Evolutionary conservation across 2,797 vertebrate genomes (phyloP).

Genomic region (Acridotheres tristis): DNA sequence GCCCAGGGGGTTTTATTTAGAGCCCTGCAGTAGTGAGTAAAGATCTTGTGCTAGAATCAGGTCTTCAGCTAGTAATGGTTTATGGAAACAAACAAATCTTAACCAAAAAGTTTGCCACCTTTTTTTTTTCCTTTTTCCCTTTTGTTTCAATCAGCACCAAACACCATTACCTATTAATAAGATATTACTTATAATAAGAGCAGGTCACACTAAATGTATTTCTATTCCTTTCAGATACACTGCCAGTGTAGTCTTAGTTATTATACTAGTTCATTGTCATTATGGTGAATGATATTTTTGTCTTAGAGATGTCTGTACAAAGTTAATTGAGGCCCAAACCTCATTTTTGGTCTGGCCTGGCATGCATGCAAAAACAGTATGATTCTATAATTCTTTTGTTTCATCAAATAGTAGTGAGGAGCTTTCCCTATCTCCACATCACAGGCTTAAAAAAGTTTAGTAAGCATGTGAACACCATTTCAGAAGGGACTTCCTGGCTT

Average conservation of each 20-base stretch:
- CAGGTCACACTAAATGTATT: background rate
- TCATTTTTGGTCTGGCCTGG: background rate
- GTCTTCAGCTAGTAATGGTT: background rate
- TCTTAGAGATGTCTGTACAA: background rate
- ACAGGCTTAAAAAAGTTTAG: background rate
- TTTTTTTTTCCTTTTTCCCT: background rate
- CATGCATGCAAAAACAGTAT: background rate
- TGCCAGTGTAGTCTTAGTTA: background rate
- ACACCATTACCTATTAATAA: background rate
- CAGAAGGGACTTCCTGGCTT: background rate
- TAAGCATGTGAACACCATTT: background rate
- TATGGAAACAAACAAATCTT: background rate
- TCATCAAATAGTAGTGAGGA: background rate
- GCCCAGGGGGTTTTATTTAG: background rate
- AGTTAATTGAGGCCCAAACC: background rate
- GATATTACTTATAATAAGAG: background rate
- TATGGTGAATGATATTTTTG: background rate
- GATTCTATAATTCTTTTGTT: background rate
- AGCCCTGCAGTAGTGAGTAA: background rate
- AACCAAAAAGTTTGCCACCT: background rate
- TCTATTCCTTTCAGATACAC: background rate
- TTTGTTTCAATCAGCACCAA: background rate
- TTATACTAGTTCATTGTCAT: background rate
- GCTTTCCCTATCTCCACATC: background rate
- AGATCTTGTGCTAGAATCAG: background rate